These are phyloP conservation scores for Dendroctonus valens DNA, from an alignment of 1,140 invertebrate genomes.

Conservation along the genomic window DNA sequence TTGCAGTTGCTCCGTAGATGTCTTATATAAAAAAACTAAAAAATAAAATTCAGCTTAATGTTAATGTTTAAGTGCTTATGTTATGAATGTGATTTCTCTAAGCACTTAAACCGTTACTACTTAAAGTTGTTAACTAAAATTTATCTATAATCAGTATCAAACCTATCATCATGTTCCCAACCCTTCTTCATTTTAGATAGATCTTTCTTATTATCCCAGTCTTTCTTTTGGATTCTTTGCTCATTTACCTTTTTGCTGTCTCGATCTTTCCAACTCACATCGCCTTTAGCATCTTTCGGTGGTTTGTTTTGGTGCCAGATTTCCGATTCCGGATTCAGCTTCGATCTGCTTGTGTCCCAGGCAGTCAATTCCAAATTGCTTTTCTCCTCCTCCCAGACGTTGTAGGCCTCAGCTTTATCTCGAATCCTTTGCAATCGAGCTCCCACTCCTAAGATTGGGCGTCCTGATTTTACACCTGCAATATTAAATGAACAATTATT, in stretches of 20 bases:
- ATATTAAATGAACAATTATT: not conserved
- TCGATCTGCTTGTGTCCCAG: constrained; percentile 1
- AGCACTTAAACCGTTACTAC: too few species aligned
- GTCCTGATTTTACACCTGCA: constrained; percentile 32
- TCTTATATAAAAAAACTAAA: too few species aligned
- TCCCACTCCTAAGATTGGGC: constrained; percentile 42
- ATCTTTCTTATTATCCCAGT: constrained; percentile 28
- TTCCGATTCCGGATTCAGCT: not conserved
- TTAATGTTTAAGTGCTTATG: too few species aligned
- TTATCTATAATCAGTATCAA: constrained; percentile 45
- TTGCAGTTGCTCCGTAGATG: too few species aligned
- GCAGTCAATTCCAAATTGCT: not conserved
- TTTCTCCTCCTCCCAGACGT: constrained; percentile 9
- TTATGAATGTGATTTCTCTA: too few species aligned
- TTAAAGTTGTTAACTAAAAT: too few species aligned
- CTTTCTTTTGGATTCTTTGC: constrained; percentile 30
- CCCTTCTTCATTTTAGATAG: constrained; percentile 36
- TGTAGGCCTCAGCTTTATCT: not conserved
- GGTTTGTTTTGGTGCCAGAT: constrained; percentile 7
- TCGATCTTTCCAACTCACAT: constrained; percentile 30
- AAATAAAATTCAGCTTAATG: too few species aligned
- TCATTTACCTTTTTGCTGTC: constrained; percentile 26
- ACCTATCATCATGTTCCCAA: constrained; percentile 45
- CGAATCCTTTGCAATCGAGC: constrained; percentile 34
- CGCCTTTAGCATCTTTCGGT: constrained; percentile 4